phyloP scores from a whole-genome alignment of 2,888 invertebrate genomes.

The Drosophila anomelani region DNA sequence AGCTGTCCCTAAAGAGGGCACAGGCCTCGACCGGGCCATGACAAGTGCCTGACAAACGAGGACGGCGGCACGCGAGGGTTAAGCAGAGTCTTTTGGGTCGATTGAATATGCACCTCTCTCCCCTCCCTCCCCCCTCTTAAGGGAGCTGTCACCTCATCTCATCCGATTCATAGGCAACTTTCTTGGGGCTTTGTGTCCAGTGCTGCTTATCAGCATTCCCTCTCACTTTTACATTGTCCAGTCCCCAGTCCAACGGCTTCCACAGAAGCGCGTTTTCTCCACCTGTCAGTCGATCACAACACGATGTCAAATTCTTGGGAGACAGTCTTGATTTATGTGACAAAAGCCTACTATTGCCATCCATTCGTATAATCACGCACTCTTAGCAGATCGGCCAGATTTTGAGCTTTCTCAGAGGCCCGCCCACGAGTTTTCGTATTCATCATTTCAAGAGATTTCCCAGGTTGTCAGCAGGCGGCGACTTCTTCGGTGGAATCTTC shows the following conservation, averaged over 20 bases:
- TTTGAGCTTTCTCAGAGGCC: constrained; percentile 9
- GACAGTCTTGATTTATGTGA: constrained; percentile 33
- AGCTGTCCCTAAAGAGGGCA: constrained; percentile 49
- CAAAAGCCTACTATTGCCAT: constrained; percentile 27
- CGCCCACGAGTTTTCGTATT: constrained; percentile 51
- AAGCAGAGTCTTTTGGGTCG: constrained; percentile 12
- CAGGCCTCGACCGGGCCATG: constrained; percentile 2
- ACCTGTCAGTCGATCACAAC: constrained; percentile 35
- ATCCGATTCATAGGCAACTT: constrained; percentile 33
- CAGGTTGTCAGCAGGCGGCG: constrained; percentile 52
- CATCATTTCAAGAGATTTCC: constrained; percentile 35
- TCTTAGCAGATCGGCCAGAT: constrained; percentile 17
- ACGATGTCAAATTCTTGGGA: constrained; percentile 46
- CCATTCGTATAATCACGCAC: constrained; percentile 56
- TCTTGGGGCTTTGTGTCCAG: constrained; percentile 24
- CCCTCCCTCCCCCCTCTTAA: neutral
- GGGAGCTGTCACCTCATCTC: constrained; percentile 20
- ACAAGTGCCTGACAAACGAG: constrained; percentile 41
- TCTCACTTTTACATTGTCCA: constrained; percentile 46
- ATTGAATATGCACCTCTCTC: constrained; percentile 27
- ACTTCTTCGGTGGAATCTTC: constrained; percentile 15
- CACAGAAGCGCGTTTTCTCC: constrained; percentile 36
- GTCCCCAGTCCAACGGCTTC: neutral
- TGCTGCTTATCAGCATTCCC: constrained; percentile 33
- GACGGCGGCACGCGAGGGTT: constrained; percentile 43